phyloP scores from a whole-genome alignment of 2,888 invertebrate genomes.

The Cosmorhoe ocellata region DNA sequence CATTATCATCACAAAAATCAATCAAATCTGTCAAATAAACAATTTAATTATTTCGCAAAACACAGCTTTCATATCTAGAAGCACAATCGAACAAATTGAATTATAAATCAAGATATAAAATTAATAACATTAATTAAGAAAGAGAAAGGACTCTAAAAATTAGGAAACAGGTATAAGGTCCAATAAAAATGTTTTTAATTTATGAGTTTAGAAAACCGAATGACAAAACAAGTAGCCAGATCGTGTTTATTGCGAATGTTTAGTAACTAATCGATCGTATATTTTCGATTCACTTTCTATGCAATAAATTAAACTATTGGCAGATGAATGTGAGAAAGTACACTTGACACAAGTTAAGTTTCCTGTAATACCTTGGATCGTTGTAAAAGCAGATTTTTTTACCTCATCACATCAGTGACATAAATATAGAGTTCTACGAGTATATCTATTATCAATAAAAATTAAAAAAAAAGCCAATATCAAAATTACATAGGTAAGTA shows the following conservation, averaged over 20 bases:
- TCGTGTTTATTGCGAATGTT: constrained; percentile 34
- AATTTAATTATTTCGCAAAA: constrained; percentile 32
- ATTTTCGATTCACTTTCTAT: constrained; percentile 41
- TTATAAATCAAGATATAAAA: constrained; percentile 44
- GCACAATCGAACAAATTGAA: constrained; percentile 31
- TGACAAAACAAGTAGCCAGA: constrained; percentile 45
- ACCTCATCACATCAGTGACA: no score
- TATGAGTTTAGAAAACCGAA: constrained; percentile 58
- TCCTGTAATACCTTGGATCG: no score
- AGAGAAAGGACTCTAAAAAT: constrained; percentile 46
- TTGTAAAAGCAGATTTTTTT: no score
- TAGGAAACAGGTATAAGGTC: constrained; percentile 34
- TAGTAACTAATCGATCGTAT: constrained; percentile 24
- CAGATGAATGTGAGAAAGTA: constrained; percentile 10
- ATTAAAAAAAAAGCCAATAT: no score
- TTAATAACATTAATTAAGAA: constrained; percentile 37
- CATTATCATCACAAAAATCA: constrained; percentile 23
- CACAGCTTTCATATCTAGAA: constrained; percentile 29
- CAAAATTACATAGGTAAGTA: no score
- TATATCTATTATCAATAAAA: no score
- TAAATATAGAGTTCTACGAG: no score
- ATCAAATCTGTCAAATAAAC: constrained; percentile 31
- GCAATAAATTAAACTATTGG: constrained; percentile 27
- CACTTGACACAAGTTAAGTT: no score
- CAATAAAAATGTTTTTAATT: constrained; percentile 50